Percentiles rank a stretch among this genome's conserved stretches.
These are phyloP conservation scores for Linepithema humile DNA, from an alignment of 1,140 invertebrate genomes.

Conservation along the genomic window DNA sequence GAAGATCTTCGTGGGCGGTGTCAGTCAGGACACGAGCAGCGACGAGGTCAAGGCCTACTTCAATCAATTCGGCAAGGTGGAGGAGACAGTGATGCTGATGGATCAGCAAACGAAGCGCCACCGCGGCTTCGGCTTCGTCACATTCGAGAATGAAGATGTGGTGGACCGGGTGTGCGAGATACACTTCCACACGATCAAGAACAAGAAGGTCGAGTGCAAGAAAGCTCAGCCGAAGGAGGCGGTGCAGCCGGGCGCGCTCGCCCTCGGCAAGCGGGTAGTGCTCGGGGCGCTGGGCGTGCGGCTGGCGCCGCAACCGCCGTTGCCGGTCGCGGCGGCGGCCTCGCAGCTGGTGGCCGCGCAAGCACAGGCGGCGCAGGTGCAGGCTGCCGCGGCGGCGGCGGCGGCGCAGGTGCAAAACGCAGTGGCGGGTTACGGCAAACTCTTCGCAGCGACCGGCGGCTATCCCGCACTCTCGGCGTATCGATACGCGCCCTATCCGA, in stretches of 20 bases:
- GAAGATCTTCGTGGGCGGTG: conserved; percentile 96
- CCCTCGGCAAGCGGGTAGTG: conserved; percentile 90
- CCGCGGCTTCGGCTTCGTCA: conserved; percentile 96
- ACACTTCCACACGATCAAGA: conserved; percentile 96
- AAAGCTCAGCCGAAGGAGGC: conserved; percentile 97
- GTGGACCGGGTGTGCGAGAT: conserved; percentile 96
- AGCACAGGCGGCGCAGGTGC: conserved; percentile 85
- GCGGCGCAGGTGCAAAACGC: conserved; percentile 87
- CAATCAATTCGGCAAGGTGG: conserved; percentile 95
- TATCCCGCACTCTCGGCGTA: conserved; percentile 87
- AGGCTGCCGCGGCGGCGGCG: conserved; percentile 85
- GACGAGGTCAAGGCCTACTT: conserved; percentile 97
- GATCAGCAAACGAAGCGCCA: conserved; percentile 97
- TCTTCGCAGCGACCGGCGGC: conserved; percentile 84
- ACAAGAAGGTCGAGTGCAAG: conserved; percentile 97
- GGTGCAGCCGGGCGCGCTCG: conserved; percentile 89
- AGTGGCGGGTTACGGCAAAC: conserved; percentile 88
- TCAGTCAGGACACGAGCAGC: conserved; percentile 95
- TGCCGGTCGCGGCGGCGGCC: conserved; percentile 83
- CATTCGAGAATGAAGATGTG: conserved; percentile 96
- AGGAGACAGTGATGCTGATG: conserved; percentile 97
- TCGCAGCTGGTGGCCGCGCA: conserved; percentile 85
- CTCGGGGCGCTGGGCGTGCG: conserved; percentile 88
- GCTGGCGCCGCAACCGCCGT: conserved; percentile 85
- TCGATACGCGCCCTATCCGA: conserved; percentile 89